Conservation (phyloP, 1,140 invertebrate species). For the Cotesia chilonis region DNA sequence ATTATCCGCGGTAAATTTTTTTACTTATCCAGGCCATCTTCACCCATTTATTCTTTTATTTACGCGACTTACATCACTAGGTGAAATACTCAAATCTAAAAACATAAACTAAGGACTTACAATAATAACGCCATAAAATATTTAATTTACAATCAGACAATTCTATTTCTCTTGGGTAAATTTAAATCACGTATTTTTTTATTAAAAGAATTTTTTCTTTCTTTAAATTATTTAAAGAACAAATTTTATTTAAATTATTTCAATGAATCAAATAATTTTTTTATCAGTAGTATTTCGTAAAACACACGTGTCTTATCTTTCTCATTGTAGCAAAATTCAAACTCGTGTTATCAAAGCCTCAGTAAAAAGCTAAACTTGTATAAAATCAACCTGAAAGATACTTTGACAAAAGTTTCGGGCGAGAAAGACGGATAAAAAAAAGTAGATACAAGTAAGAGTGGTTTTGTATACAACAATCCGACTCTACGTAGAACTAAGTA, state of each 20-base stretch:
- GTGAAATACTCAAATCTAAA: not conserved
- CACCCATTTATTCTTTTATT: not conserved
- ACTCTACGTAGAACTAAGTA: not conserved
- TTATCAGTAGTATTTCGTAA: no score
- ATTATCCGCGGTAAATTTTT: conserved; percentile 10
- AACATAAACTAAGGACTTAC: not conserved
- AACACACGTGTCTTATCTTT: no score
- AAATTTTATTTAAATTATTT: no score
- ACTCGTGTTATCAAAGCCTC: no score
- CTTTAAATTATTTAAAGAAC: no score
- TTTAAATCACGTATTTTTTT: no score
- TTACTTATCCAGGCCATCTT: not conserved
- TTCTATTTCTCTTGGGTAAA: no score
- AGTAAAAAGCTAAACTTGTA: conserved; percentile 11
- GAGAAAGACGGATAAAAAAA: conserved; percentile 8
- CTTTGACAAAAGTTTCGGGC: conserved; percentile 1
- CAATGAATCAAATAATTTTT: no score
- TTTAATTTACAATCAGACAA: not conserved
- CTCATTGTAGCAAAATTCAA: no score
- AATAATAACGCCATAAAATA: not conserved
- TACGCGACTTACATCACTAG: not conserved
- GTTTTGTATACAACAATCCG: conserved; percentile 2
- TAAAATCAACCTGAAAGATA: not conserved
- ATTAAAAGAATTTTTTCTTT: no score
- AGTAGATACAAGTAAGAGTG: conserved; percentile 10